Conservation (phyloP, 2,797 vertebrate species). For the Australoheros facetus region DNA sequence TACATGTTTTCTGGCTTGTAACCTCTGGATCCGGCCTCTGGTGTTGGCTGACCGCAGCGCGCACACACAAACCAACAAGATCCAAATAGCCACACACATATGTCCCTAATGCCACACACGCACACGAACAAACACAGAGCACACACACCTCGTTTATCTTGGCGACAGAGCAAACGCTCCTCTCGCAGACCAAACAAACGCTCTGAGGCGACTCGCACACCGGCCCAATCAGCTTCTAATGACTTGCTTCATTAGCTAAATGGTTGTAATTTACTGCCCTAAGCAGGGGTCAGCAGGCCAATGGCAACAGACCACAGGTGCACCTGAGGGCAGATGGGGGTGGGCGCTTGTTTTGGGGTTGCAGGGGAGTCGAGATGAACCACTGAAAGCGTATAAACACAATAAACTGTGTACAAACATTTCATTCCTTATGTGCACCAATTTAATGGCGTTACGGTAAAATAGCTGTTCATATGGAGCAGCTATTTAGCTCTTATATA, state of each 20-base stretch:
- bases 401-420: neutral
- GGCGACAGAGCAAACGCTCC: conserved; percentile 40
- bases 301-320: conserved; percentile 66
- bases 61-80: conserved; percentile 2
- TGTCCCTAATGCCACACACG: neutral
- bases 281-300: conserved; percentile 70
- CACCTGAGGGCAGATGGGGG: conserved; percentile 22
- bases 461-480: neutral
- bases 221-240: conserved; percentile 68
- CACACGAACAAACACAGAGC: neutral
- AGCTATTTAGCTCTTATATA: neutral
- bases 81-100: conserved; percentile 8
- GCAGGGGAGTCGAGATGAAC: conserved; percentile 1
- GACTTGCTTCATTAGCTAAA: conserved; percentile 79
- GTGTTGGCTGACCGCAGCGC: neutral
- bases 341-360: neutral
- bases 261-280: conserved; percentile 71
- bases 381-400: conserved; percentile 8
- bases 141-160: conserved; percentile 52
- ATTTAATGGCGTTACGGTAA: neutral
- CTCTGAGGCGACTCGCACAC: conserved; percentile 26
- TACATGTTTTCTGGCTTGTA: conserved; percentile 16
- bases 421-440: neutral
- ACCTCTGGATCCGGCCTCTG: neutral
- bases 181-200: conserved; percentile 66